Conservation (phyloP, 2,888 invertebrate species). For the Mechanitis mazaeus region DNA sequence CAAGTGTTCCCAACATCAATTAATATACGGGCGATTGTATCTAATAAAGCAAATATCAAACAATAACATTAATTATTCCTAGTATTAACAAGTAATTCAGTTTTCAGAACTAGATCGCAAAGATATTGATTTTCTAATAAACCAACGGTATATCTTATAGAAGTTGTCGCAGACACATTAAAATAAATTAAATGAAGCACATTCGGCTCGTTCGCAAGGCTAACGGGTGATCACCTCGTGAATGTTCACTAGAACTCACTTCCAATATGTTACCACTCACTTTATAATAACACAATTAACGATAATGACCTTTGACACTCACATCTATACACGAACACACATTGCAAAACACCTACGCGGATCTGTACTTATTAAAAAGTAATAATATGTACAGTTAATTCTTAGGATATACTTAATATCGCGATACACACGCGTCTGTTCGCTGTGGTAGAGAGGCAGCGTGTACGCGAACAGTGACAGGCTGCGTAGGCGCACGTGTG, state of each 20-base stretch:
- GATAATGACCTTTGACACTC: constrained; percentile 59
- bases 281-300: constrained; percentile 51
- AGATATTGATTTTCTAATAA: too few species aligned
- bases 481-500: constrained; percentile 53
- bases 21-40: constrained; percentile 11
- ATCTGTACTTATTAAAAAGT: constrained; percentile 13
- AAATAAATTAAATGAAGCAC: constrained; percentile 54
- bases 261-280: constrained; percentile 58
- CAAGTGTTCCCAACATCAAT: constrained; percentile 37
- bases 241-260: constrained; percentile 44
- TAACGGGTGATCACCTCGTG: constrained; percentile 55
- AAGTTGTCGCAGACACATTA: constrained; percentile 53
- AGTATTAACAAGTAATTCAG: too few species aligned
- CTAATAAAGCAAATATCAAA: constrained; percentile 11
- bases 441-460: constrained; percentile 58
- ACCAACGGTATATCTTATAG: constrained; percentile 41
- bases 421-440: constrained; percentile 45
- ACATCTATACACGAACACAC: constrained; percentile 42
- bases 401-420: constrained; percentile 34
- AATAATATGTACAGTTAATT: constrained; percentile 21
- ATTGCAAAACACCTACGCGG: constrained; percentile 29
- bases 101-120: neutral
- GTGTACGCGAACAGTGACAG: constrained; percentile 60
- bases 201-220: constrained; percentile 60
- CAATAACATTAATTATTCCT: neutral